Evolutionary conservation across 2,113 vertebrate species (phyloP), one percentile per base, ranked within the genome.

Genomic region (Macheiramphus alcinus): DNA sequence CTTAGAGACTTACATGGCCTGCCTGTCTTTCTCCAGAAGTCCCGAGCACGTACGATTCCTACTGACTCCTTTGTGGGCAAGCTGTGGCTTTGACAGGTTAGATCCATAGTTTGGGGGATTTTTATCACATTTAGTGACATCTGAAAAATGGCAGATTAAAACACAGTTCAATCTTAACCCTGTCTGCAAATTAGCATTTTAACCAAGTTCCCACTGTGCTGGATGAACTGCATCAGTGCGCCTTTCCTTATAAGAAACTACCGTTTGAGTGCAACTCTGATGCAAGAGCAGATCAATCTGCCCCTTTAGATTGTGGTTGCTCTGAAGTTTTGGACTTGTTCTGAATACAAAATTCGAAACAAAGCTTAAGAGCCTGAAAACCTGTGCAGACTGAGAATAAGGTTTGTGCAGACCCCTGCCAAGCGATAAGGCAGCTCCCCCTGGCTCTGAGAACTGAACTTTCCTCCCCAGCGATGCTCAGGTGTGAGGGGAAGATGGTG

Each of bases 321-420:
- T 96, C 84, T 95, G 66, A 94, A 86, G 94, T 78, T 95, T 80
- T 43, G 47, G 50, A 71, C 91, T 87, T 48, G 65, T 48, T 61
- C 66, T 92, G 93, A 94, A 96, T 95, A 72, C 86, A 73, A 79
- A 92, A 80, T 91, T 70, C 45, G 74, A 86, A 88, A 80, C 75
- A 81, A 92, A 96, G 72, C 83, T 19, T 23, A 65, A 78, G 61
- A 95, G 73, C 18, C 56, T 47, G 79, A 20, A 74, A 86, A 92
- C 79, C 74, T 56, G 61, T 2, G 2, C 2, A 2, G 88, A 94
- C 80, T 93, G 68, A 80, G 83, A 96, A 94, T 72, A 80, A 90
- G 65, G 43, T 65, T 65, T 85, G 59, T 56, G 59, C 80, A 92
- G 86, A 34, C 40, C 50, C 52, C 73, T 87, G 56, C 68, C 86